A percentile compares a stretch with the other conserved stretches of the same genome.
Evolutionary conservation across 2,888 invertebrate genomes (phyloP).

Genomic region (Byasa hedistus): DNA sequence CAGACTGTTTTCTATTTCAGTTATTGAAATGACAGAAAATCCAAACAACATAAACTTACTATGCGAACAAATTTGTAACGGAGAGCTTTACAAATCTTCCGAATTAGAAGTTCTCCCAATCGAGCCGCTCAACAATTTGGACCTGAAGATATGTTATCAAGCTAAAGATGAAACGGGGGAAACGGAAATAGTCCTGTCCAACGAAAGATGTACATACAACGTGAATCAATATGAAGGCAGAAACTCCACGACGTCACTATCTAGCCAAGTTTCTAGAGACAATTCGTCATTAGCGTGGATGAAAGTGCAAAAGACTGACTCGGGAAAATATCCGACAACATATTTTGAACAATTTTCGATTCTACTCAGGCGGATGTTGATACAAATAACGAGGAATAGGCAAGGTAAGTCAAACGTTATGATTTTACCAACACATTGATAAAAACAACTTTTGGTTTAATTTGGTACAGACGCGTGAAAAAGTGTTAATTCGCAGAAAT

Average conservation of each 20-base stretch:
- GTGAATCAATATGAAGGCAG: constrained; percentile 59
- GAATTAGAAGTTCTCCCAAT: constrained; percentile 46
- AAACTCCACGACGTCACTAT: constrained; percentile 58
- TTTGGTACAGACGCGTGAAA: too few species aligned
- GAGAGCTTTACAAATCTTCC: constrained; percentile 71
- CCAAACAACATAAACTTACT: constrained; percentile 71
- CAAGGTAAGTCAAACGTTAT: constrained; percentile 57
- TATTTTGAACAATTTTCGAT: constrained; percentile 80
- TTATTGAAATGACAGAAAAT: constrained; percentile 83
- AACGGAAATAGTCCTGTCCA: constrained; percentile 63
- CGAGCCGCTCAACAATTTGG: constrained; percentile 53
- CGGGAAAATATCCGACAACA: constrained; percentile 73
- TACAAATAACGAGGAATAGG: constrained; percentile 80
- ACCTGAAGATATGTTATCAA: constrained; percentile 67
- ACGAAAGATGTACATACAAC: constrained; percentile 67
- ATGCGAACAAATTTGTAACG: constrained; percentile 80
- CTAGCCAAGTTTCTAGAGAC: constrained; percentile 60
- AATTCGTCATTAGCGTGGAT: constrained; percentile 72
- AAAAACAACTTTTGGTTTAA: not conserved
- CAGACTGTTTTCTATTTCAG: constrained; percentile 56
- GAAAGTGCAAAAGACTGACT: constrained; percentile 74
- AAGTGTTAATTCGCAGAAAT: too few species aligned
- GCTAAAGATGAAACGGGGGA: constrained; percentile 57
- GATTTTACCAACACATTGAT: not conserved
- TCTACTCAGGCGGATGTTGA: constrained; percentile 80